These are phyloP conservation scores for Microtus pennsylvanicus DNA, from an alignment of 2,113 vertebrate species.

Conservation along the genomic window DNA sequence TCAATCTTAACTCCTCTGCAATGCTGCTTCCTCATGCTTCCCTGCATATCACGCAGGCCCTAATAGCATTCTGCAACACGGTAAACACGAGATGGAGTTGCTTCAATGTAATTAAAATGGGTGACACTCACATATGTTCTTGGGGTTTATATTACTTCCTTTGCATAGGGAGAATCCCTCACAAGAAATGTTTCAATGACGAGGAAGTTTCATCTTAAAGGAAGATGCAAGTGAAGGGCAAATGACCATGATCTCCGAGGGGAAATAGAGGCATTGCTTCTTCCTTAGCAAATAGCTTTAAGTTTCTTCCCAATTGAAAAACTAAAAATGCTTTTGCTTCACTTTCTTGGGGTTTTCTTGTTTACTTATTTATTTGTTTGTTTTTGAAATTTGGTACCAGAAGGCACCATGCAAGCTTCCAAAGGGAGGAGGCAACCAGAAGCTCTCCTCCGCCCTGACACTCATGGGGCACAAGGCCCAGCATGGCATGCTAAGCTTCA, in stretches of 20 bases:
- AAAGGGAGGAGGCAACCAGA: not conserved
- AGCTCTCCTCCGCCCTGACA: not conserved
- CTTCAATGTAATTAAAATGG: constrained; percentile 38
- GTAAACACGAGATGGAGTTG: not conserved
- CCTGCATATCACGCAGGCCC: not conserved
- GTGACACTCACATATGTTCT: not conserved
- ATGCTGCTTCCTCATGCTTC: not conserved
- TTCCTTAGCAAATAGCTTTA: not conserved
- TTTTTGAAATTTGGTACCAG: not conserved
- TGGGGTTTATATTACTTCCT: not conserved
- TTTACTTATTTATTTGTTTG: not conserved
- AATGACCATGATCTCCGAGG: not conserved
- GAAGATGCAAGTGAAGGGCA: not conserved
- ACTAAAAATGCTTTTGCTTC: not conserved
- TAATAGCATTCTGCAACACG: not conserved
- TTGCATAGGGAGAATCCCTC: not conserved
- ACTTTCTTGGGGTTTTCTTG: not conserved
- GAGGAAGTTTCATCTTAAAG: not conserved
- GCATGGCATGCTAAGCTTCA: no score
- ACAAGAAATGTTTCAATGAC: not conserved
- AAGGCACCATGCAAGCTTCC: no score
- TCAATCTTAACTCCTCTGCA: not conserved
- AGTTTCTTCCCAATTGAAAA: not conserved
- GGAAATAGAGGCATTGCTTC: not conserved
- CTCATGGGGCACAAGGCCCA: no score